These are phyloP conservation scores for Meda fulgida DNA, from an alignment of 2,797 vertebrate genomes.

Conservation along the genomic window DNA sequence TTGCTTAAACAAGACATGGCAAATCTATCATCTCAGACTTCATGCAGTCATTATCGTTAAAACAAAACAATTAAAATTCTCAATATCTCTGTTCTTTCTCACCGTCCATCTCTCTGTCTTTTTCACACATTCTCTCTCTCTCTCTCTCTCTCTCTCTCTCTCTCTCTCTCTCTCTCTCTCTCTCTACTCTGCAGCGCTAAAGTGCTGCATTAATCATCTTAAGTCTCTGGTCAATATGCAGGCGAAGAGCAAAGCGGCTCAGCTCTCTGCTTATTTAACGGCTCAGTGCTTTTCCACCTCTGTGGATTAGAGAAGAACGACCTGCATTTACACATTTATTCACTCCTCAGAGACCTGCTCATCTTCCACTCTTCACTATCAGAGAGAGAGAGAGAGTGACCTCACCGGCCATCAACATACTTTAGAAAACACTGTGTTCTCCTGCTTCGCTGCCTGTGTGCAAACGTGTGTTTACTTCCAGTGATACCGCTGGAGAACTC, in stretches of 20 bases:
- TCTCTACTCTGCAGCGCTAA: slow-evolving; percentile 47
- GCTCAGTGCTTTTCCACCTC: slow-evolving; percentile 66
- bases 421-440: slow-evolving; percentile 55
- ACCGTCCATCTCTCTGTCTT: slow-evolving; percentile 14
- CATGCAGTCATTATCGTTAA: slow-evolving; percentile 39
- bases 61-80: slow-evolving; percentile 62
- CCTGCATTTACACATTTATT: slow-evolving; percentile 67
- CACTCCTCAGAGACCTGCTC: slow-evolving; percentile 63
- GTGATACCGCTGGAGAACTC: slow-evolving; percentile 51
- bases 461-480: slow-evolving; percentile 52
- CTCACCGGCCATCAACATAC: slow-evolving; percentile 54
- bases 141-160: slow-evolving; percentile 23
- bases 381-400: slow-evolving; percentile 40
- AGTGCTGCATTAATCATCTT: slow-evolving; percentile 68
- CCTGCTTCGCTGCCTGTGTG: slow-evolving; percentile 54
- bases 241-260: slow-evolving; percentile 64
- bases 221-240: slow-evolving; percentile 68
- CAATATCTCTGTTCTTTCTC: slow-evolving; percentile 39
- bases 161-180: neutral
- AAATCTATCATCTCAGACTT: slow-evolving; percentile 36
- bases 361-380: slow-evolving; percentile 58
- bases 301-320: slow-evolving; percentile 65
- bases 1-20: neutral
- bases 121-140: slow-evolving; percentile 12
- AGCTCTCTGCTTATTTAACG: slow-evolving; percentile 66